A percentile compares a stretch with the other conserved stretches of the same genome.
Evolutionary conservation across 2,113 vertebrate species (phyloP).

Genomic region (Bubo blakistoni): DNA sequence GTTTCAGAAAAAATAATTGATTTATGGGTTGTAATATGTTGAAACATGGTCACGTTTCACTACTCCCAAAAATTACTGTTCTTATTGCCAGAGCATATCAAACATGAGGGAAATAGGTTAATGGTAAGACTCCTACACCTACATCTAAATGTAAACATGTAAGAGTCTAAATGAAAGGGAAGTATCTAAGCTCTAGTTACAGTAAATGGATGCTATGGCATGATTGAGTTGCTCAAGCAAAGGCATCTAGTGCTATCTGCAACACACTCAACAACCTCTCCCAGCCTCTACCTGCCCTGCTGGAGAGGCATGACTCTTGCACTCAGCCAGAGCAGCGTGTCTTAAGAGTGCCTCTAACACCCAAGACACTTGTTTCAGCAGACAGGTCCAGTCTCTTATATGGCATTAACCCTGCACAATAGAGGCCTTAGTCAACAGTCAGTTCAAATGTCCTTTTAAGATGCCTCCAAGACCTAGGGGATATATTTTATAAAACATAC

Average conservation of each 20-base stretch:
- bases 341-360: background rate
- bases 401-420: background rate
- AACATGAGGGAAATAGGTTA: background rate
- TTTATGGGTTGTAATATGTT: background rate
- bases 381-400: background rate
- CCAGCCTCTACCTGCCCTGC: background rate
- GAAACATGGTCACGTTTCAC: fast-evolving
- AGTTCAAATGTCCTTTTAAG: background rate
- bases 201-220: background rate
- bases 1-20: background rate
- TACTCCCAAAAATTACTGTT: background rate
- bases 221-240: background rate
- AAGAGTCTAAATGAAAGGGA: background rate
- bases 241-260: background rate
- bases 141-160: background rate
- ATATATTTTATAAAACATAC: background rate
- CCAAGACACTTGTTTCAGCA: background rate
- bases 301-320: background rate
- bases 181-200: background rate
- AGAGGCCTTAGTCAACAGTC: background rate
- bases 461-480: background rate
- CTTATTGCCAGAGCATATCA: background rate
- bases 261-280: background rate
- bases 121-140: background rate
- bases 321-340: fast-evolving